Evolutionary conservation across 1,140 invertebrate genomes (phyloP), one percentile per base, ranked within the genome.

Genomic region (Thalassaphorura encarpata): DNA sequence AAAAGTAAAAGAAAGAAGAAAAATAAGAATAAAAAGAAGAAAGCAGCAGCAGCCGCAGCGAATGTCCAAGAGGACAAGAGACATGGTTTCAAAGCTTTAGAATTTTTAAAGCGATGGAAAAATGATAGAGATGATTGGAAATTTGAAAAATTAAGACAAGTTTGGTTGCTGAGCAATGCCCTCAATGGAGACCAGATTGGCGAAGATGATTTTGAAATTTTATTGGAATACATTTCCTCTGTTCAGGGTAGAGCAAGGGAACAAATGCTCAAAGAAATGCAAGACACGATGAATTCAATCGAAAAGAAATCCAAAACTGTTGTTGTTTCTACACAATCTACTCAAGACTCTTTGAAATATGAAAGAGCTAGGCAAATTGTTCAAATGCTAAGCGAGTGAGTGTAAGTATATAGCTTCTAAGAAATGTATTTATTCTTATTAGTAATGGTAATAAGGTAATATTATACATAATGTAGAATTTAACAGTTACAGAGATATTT

Each of bases 121-220:
- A 73, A 83, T 66, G 72, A 78, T 48, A 74, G 72, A 52, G 71
- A 71, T 49, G 77, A 83, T 63, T 87, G 84, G 84, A 86, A 84
- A 67, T 87, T 85, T 68, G 82, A 82, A 67, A 87, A 85, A 69
- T 64, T 81, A 1, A 80, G 77, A 54, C 84, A 86, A 70, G 76
- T 81, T n/a, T 85, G 82, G 76, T 69, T 87, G 21, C 77, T 80
- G 39, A 80, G 83, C 61, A 77, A 83, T 65, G 76, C 83, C 60
- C 77, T 84, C 45, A 76, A 81, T 61, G 64, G 74, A 40, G 64
- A 70, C 5, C 73, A 76, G 53, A 66, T 87, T 3, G 73, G 77
- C 16, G 73, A 80, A 29, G 68, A 76, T 28, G 69, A 78, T 54
- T 85, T 82, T 77, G 71, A 76, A 19, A 71, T 74, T 6, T 72